phyloP scores from a whole-genome alignment of 2,797 vertebrate species.

The Nyctibius grandis region DNA sequence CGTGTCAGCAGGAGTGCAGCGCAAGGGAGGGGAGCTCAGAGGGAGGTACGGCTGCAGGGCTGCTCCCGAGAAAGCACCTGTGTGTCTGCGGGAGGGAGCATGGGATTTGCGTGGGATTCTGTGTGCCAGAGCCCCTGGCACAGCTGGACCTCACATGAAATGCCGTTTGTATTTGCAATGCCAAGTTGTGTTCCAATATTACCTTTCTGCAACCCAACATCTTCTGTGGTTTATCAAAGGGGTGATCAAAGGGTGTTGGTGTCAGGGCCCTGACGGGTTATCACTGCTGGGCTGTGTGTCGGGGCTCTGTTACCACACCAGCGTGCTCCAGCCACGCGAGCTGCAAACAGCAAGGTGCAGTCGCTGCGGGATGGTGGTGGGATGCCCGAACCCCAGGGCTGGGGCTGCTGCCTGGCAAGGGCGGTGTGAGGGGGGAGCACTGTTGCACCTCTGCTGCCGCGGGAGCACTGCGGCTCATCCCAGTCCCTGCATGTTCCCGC shows the following conservation, averaged over 20 bases:
- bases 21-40: background rate
- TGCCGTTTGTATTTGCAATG: background rate
- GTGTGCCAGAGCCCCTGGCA: background rate
- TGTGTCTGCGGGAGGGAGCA: background rate
- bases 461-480: background rate
- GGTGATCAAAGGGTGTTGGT: background rate
- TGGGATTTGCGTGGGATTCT: background rate
- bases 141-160: background rate
- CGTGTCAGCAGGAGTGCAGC: fast-evolving
- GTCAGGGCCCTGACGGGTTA: background rate
- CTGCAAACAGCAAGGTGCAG: background rate
- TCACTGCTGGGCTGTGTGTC: background rate
- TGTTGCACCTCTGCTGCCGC: background rate
- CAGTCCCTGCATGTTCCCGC: background rate
- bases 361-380: background rate
- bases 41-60: background rate
- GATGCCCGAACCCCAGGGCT: fast-evolving
- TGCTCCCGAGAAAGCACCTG: background rate
- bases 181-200: background rate
- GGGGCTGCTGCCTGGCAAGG: background rate
- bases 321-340: fast-evolving
- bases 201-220: background rate
- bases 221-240: background rate
- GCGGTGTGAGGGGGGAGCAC: fast-evolving
- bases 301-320: background rate